Evolutionary conservation across 1,140 invertebrate species (phyloP).

Genomic region (Plectrocnemia conspersa): DNA sequence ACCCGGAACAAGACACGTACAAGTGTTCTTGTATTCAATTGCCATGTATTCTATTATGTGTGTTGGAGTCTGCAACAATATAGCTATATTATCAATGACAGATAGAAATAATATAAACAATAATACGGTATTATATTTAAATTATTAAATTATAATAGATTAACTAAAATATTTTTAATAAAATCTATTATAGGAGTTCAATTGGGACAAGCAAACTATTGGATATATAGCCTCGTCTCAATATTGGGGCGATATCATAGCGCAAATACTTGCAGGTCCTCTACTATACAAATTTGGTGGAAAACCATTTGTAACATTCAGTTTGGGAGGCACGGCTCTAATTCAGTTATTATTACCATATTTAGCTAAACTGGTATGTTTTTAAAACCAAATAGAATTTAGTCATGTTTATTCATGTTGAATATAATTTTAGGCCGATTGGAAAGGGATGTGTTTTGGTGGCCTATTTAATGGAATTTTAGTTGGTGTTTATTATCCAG

Average conservation of each 20-base stretch:
- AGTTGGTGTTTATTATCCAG: neutral
- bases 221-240: constrained; percentile 54
- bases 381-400: no score
- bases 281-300: constrained; percentile 59
- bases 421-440: constrained; percentile 13
- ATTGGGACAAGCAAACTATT: constrained; percentile 57
- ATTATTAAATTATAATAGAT: no score
- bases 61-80: constrained; percentile 44
- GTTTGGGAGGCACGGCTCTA: neutral
- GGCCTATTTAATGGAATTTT: constrained; percentile 9
- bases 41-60: constrained; percentile 35
- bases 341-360: constrained; percentile 9
- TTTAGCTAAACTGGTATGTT: no score
- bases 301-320: constrained; percentile 51
- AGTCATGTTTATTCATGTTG: no score
- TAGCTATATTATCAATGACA: constrained; percentile 51
- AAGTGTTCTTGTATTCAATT: constrained; percentile 19
- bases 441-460: constrained; percentile 10
- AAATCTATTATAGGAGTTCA: constrained; percentile 40
- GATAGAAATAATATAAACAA: constrained; percentile 37
- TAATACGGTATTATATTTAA: constrained; percentile 3
- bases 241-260: constrained; percentile 58
- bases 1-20: constrained; percentile 24
- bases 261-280: constrained; percentile 65
- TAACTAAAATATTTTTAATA: no score